Evolutionary conservation across 2,113 vertebrate species (phyloP).

Genomic region (Tringa solitaria): DNA sequence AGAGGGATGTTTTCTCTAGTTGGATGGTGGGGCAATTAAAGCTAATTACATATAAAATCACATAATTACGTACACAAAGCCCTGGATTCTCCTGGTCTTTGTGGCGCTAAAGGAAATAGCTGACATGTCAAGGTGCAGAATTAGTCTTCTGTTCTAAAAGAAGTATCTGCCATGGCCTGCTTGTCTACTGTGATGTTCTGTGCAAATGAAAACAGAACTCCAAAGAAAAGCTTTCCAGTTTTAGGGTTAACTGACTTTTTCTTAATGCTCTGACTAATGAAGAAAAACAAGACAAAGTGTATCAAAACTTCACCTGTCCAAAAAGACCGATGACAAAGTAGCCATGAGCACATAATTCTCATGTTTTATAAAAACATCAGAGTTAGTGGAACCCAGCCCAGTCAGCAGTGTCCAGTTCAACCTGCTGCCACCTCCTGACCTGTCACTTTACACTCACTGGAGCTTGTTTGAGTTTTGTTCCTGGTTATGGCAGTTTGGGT

Average conservation of each 20-base stretch:
- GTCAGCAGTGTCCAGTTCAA: neutral
- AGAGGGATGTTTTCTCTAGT: neutral
- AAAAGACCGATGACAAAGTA: neutral
- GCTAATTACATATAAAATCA: neutral
- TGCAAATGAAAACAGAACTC: neutral
- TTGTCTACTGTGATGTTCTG: neutral
- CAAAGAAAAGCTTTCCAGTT: neutral
- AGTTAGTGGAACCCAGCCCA: neutral
- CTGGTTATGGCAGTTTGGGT: neutral
- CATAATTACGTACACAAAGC: neutral
- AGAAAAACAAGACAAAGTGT: neutral
- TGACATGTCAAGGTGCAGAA: neutral
- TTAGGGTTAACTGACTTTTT: neutral
- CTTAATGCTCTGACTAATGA: neutral
- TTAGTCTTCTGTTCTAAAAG: neutral
- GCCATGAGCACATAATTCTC: neutral
- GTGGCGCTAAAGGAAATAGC: neutral
- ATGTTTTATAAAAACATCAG: neutral
- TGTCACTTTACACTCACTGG: neutral
- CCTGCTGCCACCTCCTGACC: neutral
- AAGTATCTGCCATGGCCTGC: neutral
- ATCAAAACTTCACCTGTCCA: neutral
- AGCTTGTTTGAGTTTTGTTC: neutral
- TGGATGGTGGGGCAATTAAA: neutral
- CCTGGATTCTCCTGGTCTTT: neutral